phyloP scores from a whole-genome alignment of 2,888 invertebrate genomes.

The Cheilosia vernalis region DNA sequence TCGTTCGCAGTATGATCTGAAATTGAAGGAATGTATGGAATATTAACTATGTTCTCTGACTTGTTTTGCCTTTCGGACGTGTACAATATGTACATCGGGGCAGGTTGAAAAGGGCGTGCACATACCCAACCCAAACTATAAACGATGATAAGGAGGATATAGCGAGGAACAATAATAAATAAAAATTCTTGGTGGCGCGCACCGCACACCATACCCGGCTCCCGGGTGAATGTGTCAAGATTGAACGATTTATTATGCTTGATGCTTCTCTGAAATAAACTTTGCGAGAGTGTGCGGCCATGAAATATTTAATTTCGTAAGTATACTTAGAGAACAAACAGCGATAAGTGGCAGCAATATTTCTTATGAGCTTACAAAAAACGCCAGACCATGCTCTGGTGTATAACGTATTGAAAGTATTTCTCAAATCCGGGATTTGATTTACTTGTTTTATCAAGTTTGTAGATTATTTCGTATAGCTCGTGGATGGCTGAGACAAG shows the following conservation, averaged over 20 bases:
- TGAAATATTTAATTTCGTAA: slow-evolving; percentile 44
- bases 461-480: slow-evolving; percentile 2
- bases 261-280: slow-evolving; percentile 57
- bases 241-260: slow-evolving; percentile 66
- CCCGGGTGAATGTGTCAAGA: slow-evolving; percentile 52
- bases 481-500: not conserved
- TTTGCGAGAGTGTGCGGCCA: not conserved
- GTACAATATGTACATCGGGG: slow-evolving; percentile 49
- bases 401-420: slow-evolving; percentile 32
- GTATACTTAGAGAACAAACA: slow-evolving; percentile 14
- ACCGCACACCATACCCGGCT: slow-evolving; percentile 13
- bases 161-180: slow-evolving; percentile 59
- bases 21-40: slow-evolving; percentile 76
- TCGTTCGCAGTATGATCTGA: slow-evolving; percentile 93
- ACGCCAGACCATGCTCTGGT: slow-evolving; percentile 22
- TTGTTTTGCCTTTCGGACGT: slow-evolving; percentile 17
- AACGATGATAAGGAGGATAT: slow-evolving; percentile 21
- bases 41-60: slow-evolving; percentile 50
- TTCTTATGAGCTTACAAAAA: slow-evolving; percentile 8
- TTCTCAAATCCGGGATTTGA: slow-evolving; percentile 40
- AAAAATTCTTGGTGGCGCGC: slow-evolving; percentile 38
- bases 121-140: slow-evolving; percentile 15
- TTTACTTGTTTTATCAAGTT: slow-evolving; percentile 21
- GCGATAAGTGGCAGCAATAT: slow-evolving; percentile 32
- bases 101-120: not conserved